A percentile compares a stretch with the other conserved stretches of the same genome.
phyloP scores from a whole-genome alignment of 2,888 invertebrate species.

The Escarpia spicata region DNA sequence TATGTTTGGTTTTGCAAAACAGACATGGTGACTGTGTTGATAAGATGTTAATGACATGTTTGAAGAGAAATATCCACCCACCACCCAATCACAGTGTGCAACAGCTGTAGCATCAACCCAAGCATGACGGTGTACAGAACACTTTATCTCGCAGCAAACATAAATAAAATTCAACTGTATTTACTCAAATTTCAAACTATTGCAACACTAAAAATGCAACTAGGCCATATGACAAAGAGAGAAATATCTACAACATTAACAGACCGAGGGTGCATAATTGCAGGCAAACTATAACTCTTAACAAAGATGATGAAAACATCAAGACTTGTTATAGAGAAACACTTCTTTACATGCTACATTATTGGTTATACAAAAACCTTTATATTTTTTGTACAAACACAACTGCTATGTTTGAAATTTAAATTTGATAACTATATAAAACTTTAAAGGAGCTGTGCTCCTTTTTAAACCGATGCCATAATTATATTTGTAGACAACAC shows the following conservation, averaged over 20 bases:
- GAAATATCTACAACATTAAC: background rate
- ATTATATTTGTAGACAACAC: background rate
- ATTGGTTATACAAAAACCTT: background rate
- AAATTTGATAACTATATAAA: background rate
- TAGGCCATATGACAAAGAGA: background rate
- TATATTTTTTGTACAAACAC: conserved; percentile 10
- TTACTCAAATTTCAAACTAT: conserved; percentile 12
- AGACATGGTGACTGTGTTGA: background rate
- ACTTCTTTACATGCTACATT: background rate
- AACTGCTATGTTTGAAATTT: background rate
- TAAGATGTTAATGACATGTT: background rate
- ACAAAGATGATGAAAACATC: background rate
- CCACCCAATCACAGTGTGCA: background rate
- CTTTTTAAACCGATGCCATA: no score
- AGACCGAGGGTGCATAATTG: background rate
- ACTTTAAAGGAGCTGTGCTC: no score
- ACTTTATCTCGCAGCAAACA: background rate
- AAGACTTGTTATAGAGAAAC: background rate
- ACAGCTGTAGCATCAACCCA: background rate
- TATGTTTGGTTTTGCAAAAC: background rate
- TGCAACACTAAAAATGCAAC: background rate
- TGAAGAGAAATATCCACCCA: background rate
- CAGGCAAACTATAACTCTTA: background rate
- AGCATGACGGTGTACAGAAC: background rate
- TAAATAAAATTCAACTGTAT: background rate